Evolutionary conservation across 2,888 invertebrate genomes (phyloP), one percentile per base, ranked within the genome.

Genomic region (Heliconius sara): DNA sequence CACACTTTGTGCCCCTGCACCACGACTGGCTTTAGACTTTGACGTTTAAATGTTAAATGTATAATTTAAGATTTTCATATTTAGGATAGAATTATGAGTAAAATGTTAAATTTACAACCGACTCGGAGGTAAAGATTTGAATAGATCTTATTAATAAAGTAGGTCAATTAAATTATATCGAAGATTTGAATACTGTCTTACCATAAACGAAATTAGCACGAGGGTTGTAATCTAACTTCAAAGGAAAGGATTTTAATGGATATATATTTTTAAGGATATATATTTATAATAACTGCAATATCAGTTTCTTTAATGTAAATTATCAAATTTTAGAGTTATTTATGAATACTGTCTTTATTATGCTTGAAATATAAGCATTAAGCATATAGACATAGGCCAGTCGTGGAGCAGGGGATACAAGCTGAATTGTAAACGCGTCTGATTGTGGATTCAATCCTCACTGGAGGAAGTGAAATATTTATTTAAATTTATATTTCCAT

Each of bases 121-220:
- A 60, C n/a, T 25, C 47, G 57, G 30, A 72, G 72, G 72, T 74
- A 65, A 63, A 63, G 25, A 39, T 63, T 63, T 74, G 74, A 74
- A 74, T 74, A 74, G 60, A 74, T 74, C 63, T 74, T 34, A 75
- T 75, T 75, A 75, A 65, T 65, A 75, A 75, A 75, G 74, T 65
- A 75, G 75, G 65, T 75, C 75, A 75, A 75, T 75, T 65, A 75
- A 75, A 75, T 75, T 75, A 75, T 75, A 63, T 63, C 75, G 63
- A 75, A 75, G 27, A 75, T 75, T 75, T 65, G 65, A 75, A 63
- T 75, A n/a, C 57, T 57, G 75, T 27, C 73, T 74, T 25, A 60
- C 74, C 74, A 74, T 74, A 60, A 60, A 74, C 39, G 74, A 74
- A 74, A 74, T 74, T 74, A 74, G 63, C 63, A 74, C 25, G 65